Base-by-base conservation (phyloP, 2,888 invertebrate species). In the Bombylius discolor region DNA sequence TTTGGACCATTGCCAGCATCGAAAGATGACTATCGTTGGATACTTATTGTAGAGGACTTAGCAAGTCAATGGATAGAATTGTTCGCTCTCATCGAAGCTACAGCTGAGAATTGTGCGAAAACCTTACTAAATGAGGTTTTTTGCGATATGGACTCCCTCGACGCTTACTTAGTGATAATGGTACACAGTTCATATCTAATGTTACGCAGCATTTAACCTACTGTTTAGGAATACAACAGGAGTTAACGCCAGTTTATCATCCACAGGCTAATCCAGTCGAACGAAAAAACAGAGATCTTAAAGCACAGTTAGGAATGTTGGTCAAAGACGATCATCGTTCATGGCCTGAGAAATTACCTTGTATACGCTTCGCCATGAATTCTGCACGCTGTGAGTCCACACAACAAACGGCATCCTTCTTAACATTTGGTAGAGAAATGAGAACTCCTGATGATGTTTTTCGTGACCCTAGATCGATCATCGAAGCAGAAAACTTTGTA, bases 101-200 rank as follows among this genome's bases (percentile, higher is more conserved):
- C 64, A 2, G 66, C 68, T 0, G 66, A 66, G 52, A 58, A 53
- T 0, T 69, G 68, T 52, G 67, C 67, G 0, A 50, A 44, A 0
- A 61, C 55, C 0, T 54, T 72, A 0, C 47, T 71, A 0, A 58
- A 68, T 36, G 68, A 71, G 56, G 56, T 69, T 0, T 64, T n/a
- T 46, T 71, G 5, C 58, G 69, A 14, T 70, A 65, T 58, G 70
- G 70, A 1, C 32, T 64, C 5, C 67, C 67, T 0, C 46, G 70
- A 1, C 52, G 67, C 13, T n/a, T 72, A 0, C 62, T 68, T 6
- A 66, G 64, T 13, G 70, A 72, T 47, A 72, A 72, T 14, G 71
- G 70, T 0, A 54, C 63, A 0, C 70, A 70, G 47, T 69, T 71
- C 54, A 61, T 70, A 0, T 64, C 65, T 4, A 63, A 59, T 0